Conservation (phyloP, 2,888 invertebrate genomes). For the Spatulosminthurus flaviceps region DNA sequence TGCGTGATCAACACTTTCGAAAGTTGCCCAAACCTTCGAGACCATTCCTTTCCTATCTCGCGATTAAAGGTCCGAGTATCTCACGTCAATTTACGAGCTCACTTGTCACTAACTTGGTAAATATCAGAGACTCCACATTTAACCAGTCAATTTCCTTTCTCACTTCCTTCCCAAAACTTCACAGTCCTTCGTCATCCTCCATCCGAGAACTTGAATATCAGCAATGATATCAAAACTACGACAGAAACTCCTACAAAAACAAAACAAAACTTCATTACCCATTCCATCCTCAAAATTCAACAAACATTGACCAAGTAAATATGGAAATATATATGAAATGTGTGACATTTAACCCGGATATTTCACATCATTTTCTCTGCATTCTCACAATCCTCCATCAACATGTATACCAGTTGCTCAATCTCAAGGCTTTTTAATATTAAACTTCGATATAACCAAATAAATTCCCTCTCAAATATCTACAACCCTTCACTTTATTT, state of each 20-base stretch:
- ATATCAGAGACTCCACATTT: no score
- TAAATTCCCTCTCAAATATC: no score
- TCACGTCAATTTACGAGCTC: no score
- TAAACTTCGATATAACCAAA: no score
- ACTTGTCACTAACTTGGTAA: no score
- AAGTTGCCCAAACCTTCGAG: background rate
- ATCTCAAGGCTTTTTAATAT: no score
- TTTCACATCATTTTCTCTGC: background rate
- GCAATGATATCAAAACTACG: background rate
- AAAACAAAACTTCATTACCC: background rate
- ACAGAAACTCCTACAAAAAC: slow-evolving; percentile 5
- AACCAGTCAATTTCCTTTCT: no score
- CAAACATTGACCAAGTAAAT: no score
- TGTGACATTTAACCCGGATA: background rate
- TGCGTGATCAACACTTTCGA: background rate
- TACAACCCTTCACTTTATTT: no score
- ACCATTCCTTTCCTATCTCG: background rate
- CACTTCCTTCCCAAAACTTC: background rate
- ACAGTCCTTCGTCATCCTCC: background rate
- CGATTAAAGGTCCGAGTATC: no score
- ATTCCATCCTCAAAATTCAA: background rate
- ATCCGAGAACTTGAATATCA: background rate
- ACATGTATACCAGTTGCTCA: no score
- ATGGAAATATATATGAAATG: background rate
- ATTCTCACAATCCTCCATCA: no score